Evolutionary conservation across 92 coral and sea anemone genomes (phyloP).

Genomic region (Epizoanthus fatuus): DNA sequence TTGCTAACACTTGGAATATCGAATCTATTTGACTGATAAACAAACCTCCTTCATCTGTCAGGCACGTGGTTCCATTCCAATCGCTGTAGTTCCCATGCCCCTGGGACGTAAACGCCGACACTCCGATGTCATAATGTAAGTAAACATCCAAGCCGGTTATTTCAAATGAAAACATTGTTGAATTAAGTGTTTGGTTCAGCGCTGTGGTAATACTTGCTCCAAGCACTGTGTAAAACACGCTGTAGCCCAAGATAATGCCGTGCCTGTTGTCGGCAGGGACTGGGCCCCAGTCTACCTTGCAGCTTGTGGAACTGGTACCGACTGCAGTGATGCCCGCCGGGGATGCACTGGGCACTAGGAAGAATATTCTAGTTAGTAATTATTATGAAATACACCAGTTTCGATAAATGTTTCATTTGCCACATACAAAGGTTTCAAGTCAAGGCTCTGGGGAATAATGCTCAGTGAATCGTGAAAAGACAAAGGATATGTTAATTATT

Average conservation of each 20-base stretch:
- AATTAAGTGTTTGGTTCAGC: conserved; percentile 10
- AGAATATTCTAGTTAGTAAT: background rate
- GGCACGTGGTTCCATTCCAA: background rate
- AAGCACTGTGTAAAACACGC: background rate
- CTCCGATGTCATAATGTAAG: background rate
- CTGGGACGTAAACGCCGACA: background rate
- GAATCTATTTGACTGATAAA: background rate
- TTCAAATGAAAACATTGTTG: conserved; percentile 7
- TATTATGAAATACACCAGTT: background rate
- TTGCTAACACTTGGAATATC: background rate
- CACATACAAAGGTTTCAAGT: too few relatives aligned
- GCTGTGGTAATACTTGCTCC: background rate
- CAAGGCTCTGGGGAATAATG: too few relatives aligned
- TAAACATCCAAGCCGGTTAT: background rate
- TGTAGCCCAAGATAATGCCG: conserved; percentile 7
- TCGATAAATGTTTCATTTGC: background rate
- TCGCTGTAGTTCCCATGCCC: conserved; percentile 17
- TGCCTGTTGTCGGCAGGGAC: background rate
- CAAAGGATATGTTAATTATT: too few relatives aligned
- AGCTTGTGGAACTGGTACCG: background rate
- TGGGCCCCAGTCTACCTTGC: conserved; percentile 16
- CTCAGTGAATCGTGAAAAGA: too few relatives aligned
- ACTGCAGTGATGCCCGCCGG: background rate
- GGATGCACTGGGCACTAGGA: conserved; percentile 7
- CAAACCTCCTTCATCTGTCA: conserved; percentile 7